Conservation (phyloP, 1,140 invertebrate species). For the Cecropterus lyciades region DNA sequence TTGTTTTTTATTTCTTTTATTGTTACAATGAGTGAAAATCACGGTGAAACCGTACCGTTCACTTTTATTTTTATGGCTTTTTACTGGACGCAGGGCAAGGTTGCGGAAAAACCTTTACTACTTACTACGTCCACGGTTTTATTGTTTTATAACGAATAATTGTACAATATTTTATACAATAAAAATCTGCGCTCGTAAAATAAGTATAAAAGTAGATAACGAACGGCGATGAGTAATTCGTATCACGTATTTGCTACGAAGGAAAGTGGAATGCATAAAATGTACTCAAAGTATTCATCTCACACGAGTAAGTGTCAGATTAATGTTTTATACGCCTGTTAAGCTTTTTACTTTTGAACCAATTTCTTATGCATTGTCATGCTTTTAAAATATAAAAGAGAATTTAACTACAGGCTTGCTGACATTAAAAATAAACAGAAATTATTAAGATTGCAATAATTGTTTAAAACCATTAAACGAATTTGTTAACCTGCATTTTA, state of each 20-base stretch:
- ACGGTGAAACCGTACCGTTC: slow-evolving; percentile 61
- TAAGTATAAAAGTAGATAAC: slow-evolving; percentile 4
- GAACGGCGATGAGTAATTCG: slow-evolving; percentile 11
- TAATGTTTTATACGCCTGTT: slow-evolving; percentile 3
- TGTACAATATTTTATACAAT: neutral
- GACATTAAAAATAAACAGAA: neutral
- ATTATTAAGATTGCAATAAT: neutral
- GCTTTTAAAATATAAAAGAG: neutral
- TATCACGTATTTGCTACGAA: slow-evolving; percentile 26
- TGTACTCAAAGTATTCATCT: slow-evolving; percentile 17
- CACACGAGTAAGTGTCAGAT: slow-evolving; percentile 8
- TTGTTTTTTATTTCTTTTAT: slow-evolving; percentile 59
- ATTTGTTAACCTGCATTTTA: no score
- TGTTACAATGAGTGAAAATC: slow-evolving; percentile 63
- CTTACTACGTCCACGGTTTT: neutral
- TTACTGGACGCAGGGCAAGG: slow-evolving; percentile 21
- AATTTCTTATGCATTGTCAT: neutral
- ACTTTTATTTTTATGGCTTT: slow-evolving; percentile 45
- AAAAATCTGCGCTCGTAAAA: neutral
- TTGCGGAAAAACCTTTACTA: slow-evolving; percentile 21
- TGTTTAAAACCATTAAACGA: neutral
- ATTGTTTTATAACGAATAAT: neutral
- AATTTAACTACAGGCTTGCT: neutral
- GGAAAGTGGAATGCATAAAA: slow-evolving; percentile 18
- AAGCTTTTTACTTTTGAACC: slow-evolving; percentile 1